A percentile compares a stretch with the other conserved stretches of the same genome.
Evolutionary conservation across 2,113 vertebrate species (phyloP).

Genomic region (Limnothrissa miodon): DNA sequence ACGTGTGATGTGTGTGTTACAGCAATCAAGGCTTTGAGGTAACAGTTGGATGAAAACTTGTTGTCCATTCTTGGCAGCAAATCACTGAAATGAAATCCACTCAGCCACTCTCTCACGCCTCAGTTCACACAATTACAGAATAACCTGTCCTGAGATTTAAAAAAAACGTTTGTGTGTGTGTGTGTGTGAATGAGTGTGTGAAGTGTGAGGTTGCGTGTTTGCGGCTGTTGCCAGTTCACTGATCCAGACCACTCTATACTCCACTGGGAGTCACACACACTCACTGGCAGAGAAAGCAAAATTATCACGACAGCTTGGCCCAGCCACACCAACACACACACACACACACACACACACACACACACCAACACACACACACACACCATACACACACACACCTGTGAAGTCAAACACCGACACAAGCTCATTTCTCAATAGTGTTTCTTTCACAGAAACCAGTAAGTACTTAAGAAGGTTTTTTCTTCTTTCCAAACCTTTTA

Average conservation of each 20-base stretch:
- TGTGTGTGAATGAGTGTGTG: background rate
- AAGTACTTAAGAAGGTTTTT: too few relatives aligned
- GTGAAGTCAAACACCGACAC: background rate
- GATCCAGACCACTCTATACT: background rate
- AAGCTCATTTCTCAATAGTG: too few relatives aligned
- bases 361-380: background rate
- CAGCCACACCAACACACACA: background rate
- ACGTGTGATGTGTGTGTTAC: constrained; percentile 2
- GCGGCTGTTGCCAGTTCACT: background rate
- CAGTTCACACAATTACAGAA: constrained; percentile 31
- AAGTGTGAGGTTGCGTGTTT: background rate
- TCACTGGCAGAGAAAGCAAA: background rate
- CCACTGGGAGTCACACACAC: background rate
- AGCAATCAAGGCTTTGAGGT: background rate
- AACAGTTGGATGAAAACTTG: background rate
- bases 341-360: background rate
- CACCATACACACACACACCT: constrained; percentile 29
- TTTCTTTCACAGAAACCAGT: too few relatives aligned
- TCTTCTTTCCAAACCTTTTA: too few relatives aligned
- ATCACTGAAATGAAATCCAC: constrained; percentile 3
- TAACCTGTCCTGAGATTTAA: constrained; percentile 20
- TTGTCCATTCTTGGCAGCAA: background rate
- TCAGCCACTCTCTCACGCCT: constrained; percentile 38
- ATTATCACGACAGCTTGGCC: background rate
- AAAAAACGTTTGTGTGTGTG: background rate